These are phyloP conservation scores for Euplagia quadripunctaria DNA, from an alignment of 2,888 invertebrate genomes.

Conservation along the genomic window DNA sequence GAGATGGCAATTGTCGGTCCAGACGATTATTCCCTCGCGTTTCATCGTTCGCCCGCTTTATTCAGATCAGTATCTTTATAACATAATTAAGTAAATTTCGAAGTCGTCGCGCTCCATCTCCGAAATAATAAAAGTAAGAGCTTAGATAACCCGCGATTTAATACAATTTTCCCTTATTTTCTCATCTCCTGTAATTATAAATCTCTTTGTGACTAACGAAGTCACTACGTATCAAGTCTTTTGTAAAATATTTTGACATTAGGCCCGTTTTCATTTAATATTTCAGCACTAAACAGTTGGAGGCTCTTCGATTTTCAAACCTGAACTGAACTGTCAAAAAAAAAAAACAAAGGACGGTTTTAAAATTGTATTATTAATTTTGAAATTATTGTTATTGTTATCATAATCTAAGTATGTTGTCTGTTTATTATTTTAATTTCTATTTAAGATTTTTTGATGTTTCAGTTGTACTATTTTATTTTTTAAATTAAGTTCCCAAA, in stretches of 20 bases:
- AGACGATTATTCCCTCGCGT: constrained; percentile 49
- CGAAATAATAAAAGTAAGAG: constrained; percentile 75
- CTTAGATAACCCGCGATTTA: constrained; percentile 74
- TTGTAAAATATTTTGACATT: constrained; percentile 46
- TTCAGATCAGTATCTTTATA: constrained; percentile 78
- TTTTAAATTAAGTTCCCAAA: neutral
- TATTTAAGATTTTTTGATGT: neutral
- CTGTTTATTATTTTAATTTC: neutral
- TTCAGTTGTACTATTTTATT: neutral
- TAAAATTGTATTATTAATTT: constrained; percentile 3
- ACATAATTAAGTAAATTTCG: constrained; percentile 80
- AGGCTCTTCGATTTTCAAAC: constrained; percentile 9
- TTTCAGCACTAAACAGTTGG: constrained; percentile 20
- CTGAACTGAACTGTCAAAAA: constrained; percentile 12
- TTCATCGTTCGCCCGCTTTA: constrained; percentile 63
- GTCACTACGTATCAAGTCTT: constrained; percentile 60
- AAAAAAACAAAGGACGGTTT: constrained; percentile 15
- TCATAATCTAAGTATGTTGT: neutral
- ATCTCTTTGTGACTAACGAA: constrained; percentile 63
- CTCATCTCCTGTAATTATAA: constrained; percentile 69
- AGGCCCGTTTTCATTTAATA: constrained; percentile 20
- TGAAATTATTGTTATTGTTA: neutral
- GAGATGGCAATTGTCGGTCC: constrained; percentile 63
- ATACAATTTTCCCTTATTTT: constrained; percentile 72
- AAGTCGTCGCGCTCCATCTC: constrained; percentile 71